Evolutionary conservation across 2,888 invertebrate genomes (phyloP), one percentile per base, ranked within the genome.

Genomic region (Dicycla oo): DNA sequence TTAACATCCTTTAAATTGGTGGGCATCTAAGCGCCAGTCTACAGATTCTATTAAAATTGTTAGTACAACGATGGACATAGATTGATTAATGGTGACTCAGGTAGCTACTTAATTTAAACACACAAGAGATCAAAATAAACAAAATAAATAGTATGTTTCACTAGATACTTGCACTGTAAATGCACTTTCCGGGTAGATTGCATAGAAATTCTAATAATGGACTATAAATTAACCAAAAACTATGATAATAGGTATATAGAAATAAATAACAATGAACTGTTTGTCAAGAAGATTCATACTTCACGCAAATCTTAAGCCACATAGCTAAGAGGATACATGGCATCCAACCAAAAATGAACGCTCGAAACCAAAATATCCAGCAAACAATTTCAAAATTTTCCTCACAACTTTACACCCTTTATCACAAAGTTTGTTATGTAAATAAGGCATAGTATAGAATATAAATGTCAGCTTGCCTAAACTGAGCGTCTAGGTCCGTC

Each of bases 391-490:
- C 43, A 58, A 74, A 65, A 45, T 49, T 45, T 74, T 10, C 54
- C 60, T 34, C 18, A 2, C 3, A n/a, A n/a, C n/a, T n/a, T n/a
- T n/a, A n/a, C 26, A 20, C 53, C 5, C 7, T 57, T 57, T 13
- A 43, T 58, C 43, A 75, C 70, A 67, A 65, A 80, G 40, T 34
- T 49, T 18, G 54, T 26, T 15, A 51, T 23, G 58, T 84, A 81
- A 71, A 74, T 68, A 82, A 86, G 73, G 69, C 63, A 66, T 69
- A 69, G 75, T 78, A 80, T 73, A 79, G 76, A 81, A 73, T 76
- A 80, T 80, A 80, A 81, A 82, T 76, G 73, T 77, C 82, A 84
- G 82, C 78, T 86, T 83, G 84, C 84, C 84, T 86, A 87, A 88
- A 86, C 81, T 83, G 81, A 77, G 75, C 75, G 76, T 69, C 81